Evolutionary conservation across 2,797 vertebrate species (phyloP).

Genomic region (Protonibea diacanthus): DNA sequence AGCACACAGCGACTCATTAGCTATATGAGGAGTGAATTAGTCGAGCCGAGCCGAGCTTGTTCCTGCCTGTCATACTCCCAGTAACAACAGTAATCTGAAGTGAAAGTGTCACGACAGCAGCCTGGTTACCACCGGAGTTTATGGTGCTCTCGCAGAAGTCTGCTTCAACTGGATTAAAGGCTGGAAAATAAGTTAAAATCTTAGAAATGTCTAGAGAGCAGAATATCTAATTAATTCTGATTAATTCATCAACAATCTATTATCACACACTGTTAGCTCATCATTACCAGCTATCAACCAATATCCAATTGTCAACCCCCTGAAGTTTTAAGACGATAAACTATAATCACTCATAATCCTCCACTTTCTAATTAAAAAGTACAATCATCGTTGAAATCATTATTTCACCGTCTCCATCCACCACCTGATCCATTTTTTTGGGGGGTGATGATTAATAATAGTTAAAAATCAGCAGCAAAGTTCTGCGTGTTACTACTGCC

Average conservation of each 20-base stretch:
- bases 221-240: constrained; percentile 43
- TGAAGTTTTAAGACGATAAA: constrained; percentile 28
- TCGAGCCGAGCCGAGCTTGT: constrained; percentile 2
- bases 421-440: not conserved
- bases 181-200: constrained; percentile 13
- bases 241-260: constrained; percentile 56
- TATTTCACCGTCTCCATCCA: not conserved
- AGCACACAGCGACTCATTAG: constrained; percentile 30
- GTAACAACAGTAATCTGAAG: constrained; percentile 6
- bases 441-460: not conserved
- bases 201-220: constrained; percentile 12
- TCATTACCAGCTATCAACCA: constrained; percentile 35
- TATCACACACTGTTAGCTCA: constrained; percentile 40
- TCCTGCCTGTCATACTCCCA: not conserved
- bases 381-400: constrained; percentile 23
- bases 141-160: not conserved
- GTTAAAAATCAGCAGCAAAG: constrained; percentile 32
- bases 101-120: constrained; percentile 7
- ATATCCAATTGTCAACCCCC: constrained; percentile 40
- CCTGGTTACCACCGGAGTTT: not conserved
- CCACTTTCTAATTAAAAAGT: constrained; percentile 47
- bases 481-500: constrained; percentile 10
- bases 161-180: not conserved
- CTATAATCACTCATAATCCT: constrained; percentile 37
- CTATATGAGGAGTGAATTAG: constrained; percentile 26